Evolutionary conservation across 2,888 invertebrate species (phyloP).

Genomic region (Rhogogaster chlorosoma): DNA sequence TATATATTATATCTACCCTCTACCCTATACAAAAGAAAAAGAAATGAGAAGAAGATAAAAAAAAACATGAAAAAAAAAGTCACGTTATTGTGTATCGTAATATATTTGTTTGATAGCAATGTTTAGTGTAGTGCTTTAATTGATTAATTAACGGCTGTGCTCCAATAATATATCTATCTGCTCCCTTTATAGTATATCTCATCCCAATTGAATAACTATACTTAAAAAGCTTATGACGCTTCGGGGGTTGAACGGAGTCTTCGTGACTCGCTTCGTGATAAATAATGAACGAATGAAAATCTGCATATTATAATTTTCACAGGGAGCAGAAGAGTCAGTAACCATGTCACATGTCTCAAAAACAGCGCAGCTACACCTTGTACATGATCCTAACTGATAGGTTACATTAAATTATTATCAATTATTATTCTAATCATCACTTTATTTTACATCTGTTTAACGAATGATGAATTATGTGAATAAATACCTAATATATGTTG

Average conservation of each 20-base stretch:
- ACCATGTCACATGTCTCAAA: slow-evolving; percentile 61
- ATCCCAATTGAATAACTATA: not conserved
- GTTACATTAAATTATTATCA: slow-evolving; percentile 2
- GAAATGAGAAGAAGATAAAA: not conserved
- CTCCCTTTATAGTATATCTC: not conserved
- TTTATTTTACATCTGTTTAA: not conserved
- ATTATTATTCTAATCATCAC: not conserved
- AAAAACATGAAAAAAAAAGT: not conserved
- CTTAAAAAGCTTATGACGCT: not conserved
- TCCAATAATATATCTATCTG: slow-evolving; percentile 15
- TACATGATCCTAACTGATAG: slow-evolving; percentile 67
- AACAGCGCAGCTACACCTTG: slow-evolving; percentile 71
- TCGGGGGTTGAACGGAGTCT: not conserved
- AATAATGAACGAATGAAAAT: slow-evolving; percentile 22
- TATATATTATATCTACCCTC: not conserved
- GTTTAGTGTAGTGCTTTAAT: slow-evolving; percentile 7
- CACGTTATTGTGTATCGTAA: not conserved
- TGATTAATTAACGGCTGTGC: slow-evolving; percentile 34
- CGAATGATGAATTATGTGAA: not conserved
- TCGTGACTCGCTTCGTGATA: no score
- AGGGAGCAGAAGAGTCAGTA: slow-evolving; percentile 8
- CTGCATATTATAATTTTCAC: not conserved
- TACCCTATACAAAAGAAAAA: not conserved
- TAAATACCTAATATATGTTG: not conserved
- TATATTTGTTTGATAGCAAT: slow-evolving; percentile 1